Conservation (phyloP, 2,113 vertebrate species). For the Xenopus tropicalis region UCB_Xtro_10.0 CM004443.2:140099501-140100000, state of each 20-base stretch:
- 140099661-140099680: slow-evolving; percentile 28
- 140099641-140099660: slow-evolving; percentile 33
- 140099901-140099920: slow-evolving; percentile 22
- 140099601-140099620: slow-evolving; percentile 31
- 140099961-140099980: slow-evolving; percentile 20
- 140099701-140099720: slow-evolving; percentile 44
- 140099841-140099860: slow-evolving; percentile 19
- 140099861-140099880: slow-evolving; percentile 12
- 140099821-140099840: slow-evolving; percentile 5
- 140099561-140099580: slow-evolving; percentile 16
- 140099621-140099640: slow-evolving; percentile 37
- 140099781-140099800: slow-evolving; percentile 26
- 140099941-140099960: slow-evolving; percentile 9
- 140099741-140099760: slow-evolving; percentile 44
- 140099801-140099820: slow-evolving; percentile 5
- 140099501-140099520: slow-evolving; percentile 3
- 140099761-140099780: slow-evolving; percentile 26
- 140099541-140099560: not conserved
- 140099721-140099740: slow-evolving; percentile 10
- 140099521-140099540: not conserved
- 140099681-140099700: slow-evolving; percentile 42
- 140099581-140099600: slow-evolving; percentile 22
- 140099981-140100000: slow-evolving; percentile 1
- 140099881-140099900: slow-evolving; percentile 1
- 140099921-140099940: not conserved